A percentile compares a stretch with the other conserved stretches of the same genome.
Evolutionary conservation across 2,113 vertebrate genomes (phyloP).

Genomic region (Erythrocebus patas): DNA sequence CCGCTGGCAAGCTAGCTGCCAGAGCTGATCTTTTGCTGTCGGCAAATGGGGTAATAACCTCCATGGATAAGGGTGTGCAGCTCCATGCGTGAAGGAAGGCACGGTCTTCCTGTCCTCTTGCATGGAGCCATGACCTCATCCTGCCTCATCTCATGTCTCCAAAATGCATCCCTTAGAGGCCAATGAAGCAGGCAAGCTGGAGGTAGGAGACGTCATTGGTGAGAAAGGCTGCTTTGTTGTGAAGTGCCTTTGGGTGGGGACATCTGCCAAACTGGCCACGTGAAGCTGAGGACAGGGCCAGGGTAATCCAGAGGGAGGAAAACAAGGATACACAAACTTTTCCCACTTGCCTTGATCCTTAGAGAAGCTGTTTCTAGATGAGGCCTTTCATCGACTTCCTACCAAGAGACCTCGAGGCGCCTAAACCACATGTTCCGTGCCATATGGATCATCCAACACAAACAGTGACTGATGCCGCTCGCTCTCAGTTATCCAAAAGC

Average conservation of each 20-base stretch:
- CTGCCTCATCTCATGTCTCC: constrained; percentile 60
- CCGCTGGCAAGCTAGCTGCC: constrained; percentile 38
- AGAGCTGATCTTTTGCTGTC: constrained; percentile 69
- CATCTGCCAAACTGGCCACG: constrained; percentile 73
- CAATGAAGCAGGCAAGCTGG: constrained; percentile 63
- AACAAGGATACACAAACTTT: constrained; percentile 27
- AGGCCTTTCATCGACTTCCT: constrained; percentile 55
- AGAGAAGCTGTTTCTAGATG: constrained; percentile 60
- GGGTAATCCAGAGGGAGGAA: constrained; percentile 6
- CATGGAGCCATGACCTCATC: constrained; percentile 77
- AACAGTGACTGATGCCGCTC: background rate
- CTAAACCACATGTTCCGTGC: background rate
- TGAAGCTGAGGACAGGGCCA: constrained; percentile 58
- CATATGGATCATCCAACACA: constrained; percentile 37
- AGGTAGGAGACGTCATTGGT: constrained; percentile 41
- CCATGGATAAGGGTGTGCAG: background rate
- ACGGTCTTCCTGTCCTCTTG: constrained; percentile 65
- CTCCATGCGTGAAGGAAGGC: background rate
- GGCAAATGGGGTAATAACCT: constrained; percentile 54
- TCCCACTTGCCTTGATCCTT: constrained; percentile 15
- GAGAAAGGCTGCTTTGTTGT: constrained; percentile 82
- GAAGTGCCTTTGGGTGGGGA: constrained; percentile 69
- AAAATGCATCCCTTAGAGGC: constrained; percentile 72
- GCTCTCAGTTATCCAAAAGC: background rate
- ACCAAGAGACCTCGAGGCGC: constrained; percentile 56